phyloP scores from a whole-genome alignment of 2,888 invertebrate species.

The Pogonocherus hispidulus region DNA sequence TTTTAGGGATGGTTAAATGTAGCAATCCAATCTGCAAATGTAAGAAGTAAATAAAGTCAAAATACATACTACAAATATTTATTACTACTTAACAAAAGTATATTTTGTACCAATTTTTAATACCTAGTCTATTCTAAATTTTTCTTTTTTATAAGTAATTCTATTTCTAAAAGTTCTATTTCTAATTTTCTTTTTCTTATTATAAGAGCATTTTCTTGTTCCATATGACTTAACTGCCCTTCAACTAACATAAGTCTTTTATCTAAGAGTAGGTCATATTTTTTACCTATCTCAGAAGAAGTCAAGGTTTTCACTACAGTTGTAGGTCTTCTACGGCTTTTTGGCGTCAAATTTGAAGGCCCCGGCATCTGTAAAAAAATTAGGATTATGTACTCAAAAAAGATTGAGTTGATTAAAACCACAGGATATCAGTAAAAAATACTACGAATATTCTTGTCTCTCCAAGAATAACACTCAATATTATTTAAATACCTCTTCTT shows the following conservation, averaged over 20 bases:
- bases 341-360: background rate
- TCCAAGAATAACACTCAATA: no score
- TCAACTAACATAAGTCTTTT: slow-evolving; percentile 1
- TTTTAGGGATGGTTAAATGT: background rate
- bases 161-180: background rate
- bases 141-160: background rate
- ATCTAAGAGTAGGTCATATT: slow-evolving; percentile 21
- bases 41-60: no score
- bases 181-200: background rate
- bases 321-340: slow-evolving; percentile 17
- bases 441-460: no score
- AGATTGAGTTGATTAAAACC: background rate
- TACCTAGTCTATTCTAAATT: background rate
- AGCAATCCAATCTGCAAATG: no score
- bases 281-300: slow-evolving; percentile 12
- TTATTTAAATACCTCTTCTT: no score
- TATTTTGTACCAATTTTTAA: no score
- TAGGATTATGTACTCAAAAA: no score
- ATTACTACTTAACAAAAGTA: no score
- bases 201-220: background rate
- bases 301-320: slow-evolving; percentile 5
- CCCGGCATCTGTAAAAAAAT: no score
- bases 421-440: background rate
- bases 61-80: no score
- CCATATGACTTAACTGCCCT: background rate